Percentiles rank a stretch among this genome's conserved stretches.
phyloP scores from a whole-genome alignment of 2,113 vertebrate species.

The Seriola rivoliana region DNA sequence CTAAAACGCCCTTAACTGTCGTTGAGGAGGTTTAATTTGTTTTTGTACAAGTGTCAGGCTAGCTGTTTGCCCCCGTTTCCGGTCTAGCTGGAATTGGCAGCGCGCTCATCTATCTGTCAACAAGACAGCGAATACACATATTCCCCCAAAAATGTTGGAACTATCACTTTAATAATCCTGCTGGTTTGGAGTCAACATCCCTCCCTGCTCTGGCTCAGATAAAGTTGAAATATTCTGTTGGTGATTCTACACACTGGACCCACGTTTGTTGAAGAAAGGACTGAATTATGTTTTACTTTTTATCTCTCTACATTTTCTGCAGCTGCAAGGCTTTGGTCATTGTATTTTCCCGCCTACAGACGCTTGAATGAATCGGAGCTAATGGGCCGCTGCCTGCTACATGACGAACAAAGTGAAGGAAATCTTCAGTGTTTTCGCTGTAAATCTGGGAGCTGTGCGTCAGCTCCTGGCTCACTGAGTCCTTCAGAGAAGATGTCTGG shows the following conservation, averaged over 20 bases:
- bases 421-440: neutral
- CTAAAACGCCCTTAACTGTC: too few relatives aligned
- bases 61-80: too few relatives aligned
- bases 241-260: neutral
- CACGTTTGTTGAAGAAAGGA: neutral
- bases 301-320: neutral
- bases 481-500: conserved; percentile 31
- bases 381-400: neutral
- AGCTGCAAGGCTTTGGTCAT: neutral
- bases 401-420: conserved; percentile 1
- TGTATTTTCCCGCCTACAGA: neutral
- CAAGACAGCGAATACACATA: too few relatives aligned
- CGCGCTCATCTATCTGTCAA: too few relatives aligned
- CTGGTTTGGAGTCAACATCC: neutral
- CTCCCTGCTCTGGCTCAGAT: neutral
- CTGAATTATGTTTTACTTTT: neutral
- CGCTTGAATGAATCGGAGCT: neutral
- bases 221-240: neutral
- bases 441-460: conserved; percentile 11
- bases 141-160: too few relatives aligned
- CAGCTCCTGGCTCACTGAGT: neutral
- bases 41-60: too few relatives aligned
- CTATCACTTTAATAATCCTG: neutral
- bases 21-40: too few relatives aligned
- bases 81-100: too few relatives aligned